Evolutionary conservation across 2,797 vertebrate genomes (phyloP), one percentile per base, ranked within the genome.

Genomic region (Gobio occitaniae): DNA sequence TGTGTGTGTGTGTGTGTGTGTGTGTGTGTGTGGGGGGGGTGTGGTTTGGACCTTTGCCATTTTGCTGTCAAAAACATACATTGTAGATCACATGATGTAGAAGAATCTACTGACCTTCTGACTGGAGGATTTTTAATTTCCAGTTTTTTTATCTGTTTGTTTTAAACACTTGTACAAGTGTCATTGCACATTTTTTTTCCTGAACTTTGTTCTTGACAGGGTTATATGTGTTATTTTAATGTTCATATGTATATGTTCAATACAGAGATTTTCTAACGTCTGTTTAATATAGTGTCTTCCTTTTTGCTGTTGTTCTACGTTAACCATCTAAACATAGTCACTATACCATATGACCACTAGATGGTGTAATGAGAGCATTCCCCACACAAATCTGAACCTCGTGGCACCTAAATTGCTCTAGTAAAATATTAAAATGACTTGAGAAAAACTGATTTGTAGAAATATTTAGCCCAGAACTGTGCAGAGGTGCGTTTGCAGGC

Each of bases 181-280:
- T 75, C 44, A 52, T 65, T 75, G 72, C 48, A 69, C 63, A 11
- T 25, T 77, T 84, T 29, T 77, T 77, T 19, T 19, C 25, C n/a
- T 66, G 66, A 41, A 70, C 3, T 65, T 17, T 44, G 54, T n/a
- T 65, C 25, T 44, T 76, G 72, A 54, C 47, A 29, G 47, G 70
- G 25, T 83, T 3, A 50, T 68, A 12, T 48, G n/a, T 85, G 48
- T 68, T 17, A 15, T 44, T 69, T 69, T 48, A 54, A 11, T 66
- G 8, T 56, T 80, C 15, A 38, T 41, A 13, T 66, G 52, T 76
- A 29, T 50, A 78, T 11, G 32, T 86, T 79, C 75, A 84, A 48
- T 76, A 84, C 61, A 84, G 70, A 86, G 75, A 74, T 66, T 56
- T 76, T 74, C 29, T 61, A 11, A 68, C 5, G 29, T 80, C 36